Conservation (phyloP, 2,113 vertebrate species). For the Caracal caracal region DNA sequence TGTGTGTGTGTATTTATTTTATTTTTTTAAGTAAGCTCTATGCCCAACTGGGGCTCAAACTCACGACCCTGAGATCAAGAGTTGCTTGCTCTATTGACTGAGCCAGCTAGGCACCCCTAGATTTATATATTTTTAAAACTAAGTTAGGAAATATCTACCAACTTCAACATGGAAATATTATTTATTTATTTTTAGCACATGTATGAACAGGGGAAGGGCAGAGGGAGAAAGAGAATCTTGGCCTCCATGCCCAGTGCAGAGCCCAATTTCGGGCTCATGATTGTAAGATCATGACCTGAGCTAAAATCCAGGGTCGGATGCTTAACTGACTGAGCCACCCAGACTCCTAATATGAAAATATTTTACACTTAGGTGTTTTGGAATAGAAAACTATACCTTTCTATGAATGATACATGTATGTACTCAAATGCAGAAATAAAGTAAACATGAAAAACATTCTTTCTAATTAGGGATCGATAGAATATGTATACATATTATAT, state of each 20-base stretch:
- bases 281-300: no score
- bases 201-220: no score
- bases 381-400: neutral
- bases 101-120: neutral
- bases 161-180: constrained; percentile 33
- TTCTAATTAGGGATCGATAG: neutral
- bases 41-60: neutral
- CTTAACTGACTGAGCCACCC: no score
- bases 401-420: neutral
- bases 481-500: neutral
- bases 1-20: no score
- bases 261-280: no score
- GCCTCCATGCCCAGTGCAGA: no score
- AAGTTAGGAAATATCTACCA: neutral
- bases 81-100: neutral
- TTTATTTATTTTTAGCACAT: no score
- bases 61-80: neutral
- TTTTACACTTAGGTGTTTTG: neutral
- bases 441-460: constrained; percentile 24
- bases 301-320: no score
- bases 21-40: neutral
- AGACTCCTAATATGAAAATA: constrained; percentile 11
- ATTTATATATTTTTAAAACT: neutral
- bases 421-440: constrained; percentile 19
- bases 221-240: no score